A percentile compares a stretch with the other conserved stretches of the same genome.
Evolutionary conservation across 2,113 vertebrate genomes (phyloP).

Genomic region (Aegotheles bennettii): DNA sequence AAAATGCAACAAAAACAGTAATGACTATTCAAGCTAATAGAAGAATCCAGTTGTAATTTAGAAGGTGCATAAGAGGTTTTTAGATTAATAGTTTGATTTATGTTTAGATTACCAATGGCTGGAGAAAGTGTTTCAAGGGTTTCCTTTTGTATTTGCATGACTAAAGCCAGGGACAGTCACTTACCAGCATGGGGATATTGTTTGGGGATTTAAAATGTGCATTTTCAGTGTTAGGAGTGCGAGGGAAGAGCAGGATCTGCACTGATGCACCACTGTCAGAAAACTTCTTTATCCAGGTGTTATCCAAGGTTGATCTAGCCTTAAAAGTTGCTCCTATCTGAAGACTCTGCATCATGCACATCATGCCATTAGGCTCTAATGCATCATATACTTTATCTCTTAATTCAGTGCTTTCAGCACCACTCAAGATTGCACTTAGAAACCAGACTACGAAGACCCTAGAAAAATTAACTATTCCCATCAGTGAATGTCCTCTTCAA

Average conservation of each 20-base stretch:
- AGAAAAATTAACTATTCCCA: slow-evolving; percentile 14
- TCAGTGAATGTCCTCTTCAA: neutral
- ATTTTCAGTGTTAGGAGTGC: neutral
- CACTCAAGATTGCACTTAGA: slow-evolving; percentile 12
- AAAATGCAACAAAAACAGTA: neutral
- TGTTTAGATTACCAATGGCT: neutral
- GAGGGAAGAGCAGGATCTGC: neutral
- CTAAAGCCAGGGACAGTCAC: neutral
- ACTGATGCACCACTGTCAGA: neutral
- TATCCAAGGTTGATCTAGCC: neutral
- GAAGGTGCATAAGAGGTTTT: neutral
- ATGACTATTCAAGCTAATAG: neutral
- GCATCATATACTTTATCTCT: neutral
- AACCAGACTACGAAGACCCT: neutral
- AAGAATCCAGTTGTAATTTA: neutral
- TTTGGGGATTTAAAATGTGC: neutral
- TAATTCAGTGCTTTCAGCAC: slow-evolving; percentile 12
- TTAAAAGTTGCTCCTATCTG: neutral
- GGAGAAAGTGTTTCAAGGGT: neutral
- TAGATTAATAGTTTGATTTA: neutral
- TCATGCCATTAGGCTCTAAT: neutral
- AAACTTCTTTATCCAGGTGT: neutral
- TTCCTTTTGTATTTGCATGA: neutral
- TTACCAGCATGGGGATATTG: neutral
- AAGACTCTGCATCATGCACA: neutral